phyloP scores from a whole-genome alignment of 2,888 invertebrate species.

The Lordiphosa fenestrarum region DNA sequence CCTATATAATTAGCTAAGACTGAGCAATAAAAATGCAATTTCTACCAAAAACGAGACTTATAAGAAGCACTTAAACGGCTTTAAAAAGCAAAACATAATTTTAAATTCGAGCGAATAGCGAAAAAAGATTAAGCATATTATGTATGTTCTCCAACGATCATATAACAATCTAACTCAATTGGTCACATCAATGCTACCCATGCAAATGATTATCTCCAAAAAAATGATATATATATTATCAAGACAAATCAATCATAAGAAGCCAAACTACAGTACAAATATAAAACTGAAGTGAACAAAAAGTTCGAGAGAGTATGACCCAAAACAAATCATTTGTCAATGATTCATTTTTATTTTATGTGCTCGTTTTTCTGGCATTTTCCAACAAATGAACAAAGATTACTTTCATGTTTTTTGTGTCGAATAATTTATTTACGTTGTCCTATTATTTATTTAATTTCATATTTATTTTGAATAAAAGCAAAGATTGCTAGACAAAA shows the following conservation, averaged over 20 bases:
- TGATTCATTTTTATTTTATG: conserved; percentile 29
- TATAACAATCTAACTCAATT: too few species aligned
- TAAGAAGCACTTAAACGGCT: too few species aligned
- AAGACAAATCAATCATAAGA: conserved; percentile 16
- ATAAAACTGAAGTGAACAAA: conserved; percentile 17
- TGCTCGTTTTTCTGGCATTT: conserved; percentile 21
- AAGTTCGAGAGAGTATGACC: conserved; percentile 19
- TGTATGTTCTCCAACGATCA: too few species aligned
- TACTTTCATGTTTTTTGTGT: conserved; percentile 38
- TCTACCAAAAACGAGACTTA: conserved; percentile 9
- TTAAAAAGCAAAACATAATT: background rate
- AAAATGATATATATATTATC: background rate
- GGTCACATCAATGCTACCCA: too few species aligned
- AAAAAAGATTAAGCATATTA: too few species aligned
- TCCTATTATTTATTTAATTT: conserved; percentile 63
- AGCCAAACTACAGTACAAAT: conserved; percentile 34
- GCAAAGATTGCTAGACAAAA: conserved; percentile 29
- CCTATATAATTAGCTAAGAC: conserved; percentile 31
- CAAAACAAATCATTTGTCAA: conserved; percentile 40
- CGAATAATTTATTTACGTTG: conserved; percentile 56
- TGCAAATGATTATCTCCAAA: too few species aligned
- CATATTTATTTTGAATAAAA: conserved; percentile 57
- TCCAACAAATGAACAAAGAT: conserved; percentile 23
- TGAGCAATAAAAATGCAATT: conserved; percentile 24
- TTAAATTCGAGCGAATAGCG: background rate